Conservation (phyloP, 2,113 vertebrate species). For the Salvelinus namaycush region DNA sequence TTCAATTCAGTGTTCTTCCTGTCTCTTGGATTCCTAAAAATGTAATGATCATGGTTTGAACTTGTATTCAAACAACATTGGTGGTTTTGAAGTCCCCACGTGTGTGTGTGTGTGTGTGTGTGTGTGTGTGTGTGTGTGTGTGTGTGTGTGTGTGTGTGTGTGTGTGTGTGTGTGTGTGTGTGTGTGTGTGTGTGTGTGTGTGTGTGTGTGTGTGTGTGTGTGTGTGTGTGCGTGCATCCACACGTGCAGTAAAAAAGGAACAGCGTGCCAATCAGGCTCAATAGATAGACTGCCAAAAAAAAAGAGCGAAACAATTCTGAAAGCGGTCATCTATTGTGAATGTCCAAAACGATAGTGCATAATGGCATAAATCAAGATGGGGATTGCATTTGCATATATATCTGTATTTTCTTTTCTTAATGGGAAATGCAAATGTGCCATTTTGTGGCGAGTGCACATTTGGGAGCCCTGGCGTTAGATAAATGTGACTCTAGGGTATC, state of each 20-base stretch:
- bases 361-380: conserved; percentile 65
- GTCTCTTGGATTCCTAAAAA: too few species aligned
- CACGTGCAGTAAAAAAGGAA: conserved; percentile 21
- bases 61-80: too few species aligned
- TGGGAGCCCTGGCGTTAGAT: conserved; percentile 72
- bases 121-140: background rate
- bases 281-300: conserved; percentile 36
- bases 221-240: background rate
- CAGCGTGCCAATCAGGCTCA: conserved; percentile 42
- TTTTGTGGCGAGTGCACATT: conserved; percentile 75
- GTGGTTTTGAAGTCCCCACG: background rate
- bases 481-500: conserved; percentile 82
- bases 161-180: conserved; percentile 18
- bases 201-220: background rate
- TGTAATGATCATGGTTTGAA: too few species aligned
- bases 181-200: background rate
- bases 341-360: conserved; percentile 68
- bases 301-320: conserved; percentile 30
- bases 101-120: background rate
- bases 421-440: conserved; percentile 81
- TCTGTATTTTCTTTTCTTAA: conserved; percentile 78
- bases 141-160: conserved; percentile 1
- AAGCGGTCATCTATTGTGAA: conserved; percentile 70
- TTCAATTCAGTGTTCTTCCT: too few species aligned
- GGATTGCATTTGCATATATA: conserved; percentile 77